phyloP scores from a whole-genome alignment of 1,140 invertebrate species.

The Mizuhopecten yessoensis region DNA sequence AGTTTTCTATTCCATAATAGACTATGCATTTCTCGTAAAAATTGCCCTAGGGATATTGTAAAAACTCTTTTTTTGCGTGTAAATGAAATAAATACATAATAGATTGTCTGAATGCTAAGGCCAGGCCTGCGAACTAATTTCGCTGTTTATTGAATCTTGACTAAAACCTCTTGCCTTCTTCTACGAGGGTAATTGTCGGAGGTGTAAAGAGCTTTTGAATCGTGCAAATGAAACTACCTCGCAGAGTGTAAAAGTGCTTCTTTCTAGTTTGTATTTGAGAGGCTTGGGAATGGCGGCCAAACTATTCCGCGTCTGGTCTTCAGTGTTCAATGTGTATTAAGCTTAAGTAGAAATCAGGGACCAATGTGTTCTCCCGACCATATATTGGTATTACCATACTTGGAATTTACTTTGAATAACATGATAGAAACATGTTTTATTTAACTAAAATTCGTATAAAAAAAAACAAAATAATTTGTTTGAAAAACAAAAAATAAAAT shows the following conservation, averaged over 20 bases:
- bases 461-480: background rate
- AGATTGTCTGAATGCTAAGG: constrained; percentile 62
- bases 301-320: background rate
- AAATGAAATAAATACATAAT: constrained; percentile 68
- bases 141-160: constrained; percentile 62
- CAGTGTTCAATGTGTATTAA: background rate
- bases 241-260: constrained; percentile 61
- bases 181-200: constrained; percentile 61
- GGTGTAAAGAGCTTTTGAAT: constrained; percentile 64
- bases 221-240: constrained; percentile 62
- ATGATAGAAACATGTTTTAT: background rate
- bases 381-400: background rate
- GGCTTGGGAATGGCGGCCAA: background rate
- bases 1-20: constrained; percentile 50
- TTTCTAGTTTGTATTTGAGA: constrained; percentile 47
- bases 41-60: constrained; percentile 59
- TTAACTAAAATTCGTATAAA: background rate
- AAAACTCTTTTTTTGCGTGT: constrained; percentile 67
- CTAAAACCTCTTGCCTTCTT: constrained; percentile 63
- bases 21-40: constrained; percentile 59
- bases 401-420: background rate
- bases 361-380: background rate
- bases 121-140: constrained; percentile 62
- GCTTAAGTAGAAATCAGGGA: background rate
- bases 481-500: background rate